Evolutionary conservation across 2,888 invertebrate genomes (phyloP), one percentile per base, ranked within the genome.

Genomic region (Piscicola geometra): DNA sequence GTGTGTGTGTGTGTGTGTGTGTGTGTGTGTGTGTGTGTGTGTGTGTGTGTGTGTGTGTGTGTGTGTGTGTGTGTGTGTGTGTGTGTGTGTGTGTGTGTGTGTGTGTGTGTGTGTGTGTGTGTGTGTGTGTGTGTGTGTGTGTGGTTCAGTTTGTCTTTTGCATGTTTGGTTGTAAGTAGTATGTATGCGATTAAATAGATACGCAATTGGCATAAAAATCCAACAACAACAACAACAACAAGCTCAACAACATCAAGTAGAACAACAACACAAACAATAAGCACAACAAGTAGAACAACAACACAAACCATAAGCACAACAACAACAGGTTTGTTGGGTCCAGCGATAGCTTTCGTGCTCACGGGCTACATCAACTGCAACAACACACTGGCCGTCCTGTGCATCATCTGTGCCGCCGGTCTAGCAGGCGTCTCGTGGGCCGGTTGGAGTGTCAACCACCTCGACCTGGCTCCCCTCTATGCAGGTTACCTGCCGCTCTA

Each of bases 291-390:
- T n/a, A n/a, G n/a, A 25, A 56, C 60, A 9, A 56, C 60, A 56
- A 9, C 60, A 56, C 25, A 56, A 9, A 56, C 25, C 60, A 56
- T n/a, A n/a, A n/a, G n/a, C n/a, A n/a, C n/a, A n/a, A n/a, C n/a
- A n/a, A n/a, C n/a, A n/a, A 21, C 77, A 84, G 85, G 91, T 12
- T 91, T 91, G 81, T 80, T 90, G 41, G 88, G 89, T 33, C 93
- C 94, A 88, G 92, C 93, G 0, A 86, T 92, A 41, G 93, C 93
- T 84, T 92, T 93, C 90, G 86, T 92, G 77, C 87, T 89, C 0
- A 91, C 93, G 0, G 91, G 92, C 1, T 92, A 90, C 82, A 87
- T 91, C 9, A 56, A 56, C 9, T 21, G 60, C 25, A 56, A 25
- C 25, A 18, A 18, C 60, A 56, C 60, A 15, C 50, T 78, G 56